Conservation (phyloP, 2,113 vertebrate species). For the Podarcis cretensis region DNA sequence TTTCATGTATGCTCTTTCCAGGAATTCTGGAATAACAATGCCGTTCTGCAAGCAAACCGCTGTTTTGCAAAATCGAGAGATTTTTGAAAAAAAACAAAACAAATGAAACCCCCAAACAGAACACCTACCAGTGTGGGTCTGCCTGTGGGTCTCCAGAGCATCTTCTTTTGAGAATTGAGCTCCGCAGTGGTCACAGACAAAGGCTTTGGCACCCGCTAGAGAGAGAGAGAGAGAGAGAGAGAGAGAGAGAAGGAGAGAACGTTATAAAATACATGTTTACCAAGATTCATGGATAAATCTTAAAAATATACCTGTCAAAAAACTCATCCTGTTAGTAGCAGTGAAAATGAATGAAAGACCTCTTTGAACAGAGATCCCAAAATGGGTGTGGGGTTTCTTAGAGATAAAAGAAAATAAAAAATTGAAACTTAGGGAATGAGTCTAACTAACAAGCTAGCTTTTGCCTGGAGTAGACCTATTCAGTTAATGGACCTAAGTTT, state of each 20-base stretch:
- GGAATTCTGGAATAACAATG: accelerated
- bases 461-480: no score
- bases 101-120: not conserved
- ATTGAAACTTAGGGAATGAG: no score
- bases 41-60: not conserved
- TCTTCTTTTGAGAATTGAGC: slow-evolving; percentile 98
- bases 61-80: accelerated
- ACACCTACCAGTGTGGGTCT: slow-evolving; percentile 92
- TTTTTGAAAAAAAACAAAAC: not conserved
- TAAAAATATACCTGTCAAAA: not conserved
- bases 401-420: not conserved
- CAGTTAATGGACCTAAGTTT: no score
- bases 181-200: slow-evolving; percentile 97
- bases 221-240: slow-evolving; percentile 36
- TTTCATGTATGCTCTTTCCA: not conserved
- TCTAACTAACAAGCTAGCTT: no score
- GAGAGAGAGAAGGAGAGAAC: not conserved
- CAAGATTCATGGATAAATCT: not conserved
- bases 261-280: accelerated
- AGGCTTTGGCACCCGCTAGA: slow-evolving; percentile 94
- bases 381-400: no score
- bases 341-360: not conserved
- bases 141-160: slow-evolving; percentile 92
- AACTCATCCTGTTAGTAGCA: not conserved
- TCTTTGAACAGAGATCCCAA: not conserved